Evolutionary conservation across 2,113 vertebrate genomes (phyloP).

Genomic region (Syngnathus scovelli): DNA sequence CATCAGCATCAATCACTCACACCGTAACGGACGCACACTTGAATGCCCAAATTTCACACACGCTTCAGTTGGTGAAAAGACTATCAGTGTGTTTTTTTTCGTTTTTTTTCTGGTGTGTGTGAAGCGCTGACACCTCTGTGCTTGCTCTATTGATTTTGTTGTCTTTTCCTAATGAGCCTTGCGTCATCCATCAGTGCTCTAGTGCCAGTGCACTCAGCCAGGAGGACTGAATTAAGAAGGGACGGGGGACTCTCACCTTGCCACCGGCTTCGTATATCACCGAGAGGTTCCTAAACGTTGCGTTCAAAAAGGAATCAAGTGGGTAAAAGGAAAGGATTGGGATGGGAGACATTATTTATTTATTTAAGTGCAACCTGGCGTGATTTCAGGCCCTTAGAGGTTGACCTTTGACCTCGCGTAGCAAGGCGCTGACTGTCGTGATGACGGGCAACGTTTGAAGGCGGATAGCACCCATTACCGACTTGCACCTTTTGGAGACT

Average conservation of each 20-base stretch:
- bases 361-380: constrained; percentile 52
- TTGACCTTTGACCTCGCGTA: constrained; percentile 41
- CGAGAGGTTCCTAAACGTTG: constrained; percentile 34
- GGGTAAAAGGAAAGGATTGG: constrained; percentile 28
- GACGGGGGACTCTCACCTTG: constrained; percentile 45
- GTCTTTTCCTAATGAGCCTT: constrained; percentile 63
- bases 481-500: constrained; percentile 45
- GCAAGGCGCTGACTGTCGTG: constrained; percentile 20
- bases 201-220: constrained; percentile 37
- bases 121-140: constrained; percentile 42
- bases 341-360: constrained; percentile 14
- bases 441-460: constrained; percentile 50
- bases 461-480: constrained; percentile 53
- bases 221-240: constrained; percentile 46
- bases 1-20: constrained; percentile 58
- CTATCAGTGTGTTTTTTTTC: constrained; percentile 43
- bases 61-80: constrained; percentile 37
- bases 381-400: constrained; percentile 50
- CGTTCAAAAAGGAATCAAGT: constrained; percentile 25
- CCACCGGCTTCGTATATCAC: constrained; percentile 42
- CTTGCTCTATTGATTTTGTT: constrained; percentile 62
- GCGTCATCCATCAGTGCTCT: constrained; percentile 56
- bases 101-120: constrained; percentile 33
- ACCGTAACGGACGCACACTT: constrained; percentile 29
- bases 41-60: constrained; percentile 18